Evolutionary conservation across 1,140 invertebrate species (phyloP), one percentile per base, ranked within the genome.

Genomic region (Diachasma alloeum): DNA sequence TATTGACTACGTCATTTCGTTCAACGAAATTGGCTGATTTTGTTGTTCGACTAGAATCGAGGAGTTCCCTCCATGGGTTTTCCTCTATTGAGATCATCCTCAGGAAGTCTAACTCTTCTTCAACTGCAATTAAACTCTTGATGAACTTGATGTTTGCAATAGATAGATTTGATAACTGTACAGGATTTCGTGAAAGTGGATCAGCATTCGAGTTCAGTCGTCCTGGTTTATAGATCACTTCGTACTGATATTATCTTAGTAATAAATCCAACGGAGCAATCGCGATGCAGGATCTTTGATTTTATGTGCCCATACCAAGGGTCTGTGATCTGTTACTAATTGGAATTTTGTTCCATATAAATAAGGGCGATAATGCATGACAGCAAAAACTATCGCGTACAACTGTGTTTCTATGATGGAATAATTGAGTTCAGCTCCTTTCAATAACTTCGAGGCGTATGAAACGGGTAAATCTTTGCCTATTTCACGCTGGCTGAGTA

Each of bases 381-480:
- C 44, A 11, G 44, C 44, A 15, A 48, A 48, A 4, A 53, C 37
- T 37, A 73, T 73, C 6, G 31, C 9, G 31, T n/a, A 19, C 17
- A 0, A 37, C 31, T 73, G 86, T 81, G 77, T 82, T 85, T 87
- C 91, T 80, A 78, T 90, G 17, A 79, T 84, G 74, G 71, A 83
- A 80, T 87, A 91, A 78, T 88, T 87, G 63, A 31, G 78, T 84
- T 91, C 88, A 1, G 85, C 81, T 74, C 83, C 77, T 79, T 84
- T n/a, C n/a, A n/a, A n/a, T n/a, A n/a, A n/a, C n/a, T n/a, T n/a
- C n/a, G n/a, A n/a, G n/a, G n/a, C n/a, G 77, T 87, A 91, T 6
- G 82, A 81, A 31, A 89, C 83, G 0, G 88, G 87, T 39, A 79
- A 37, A 71, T 79, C 81, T 48, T 74, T 74, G 0, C 74, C 78